Base-by-base conservation (phyloP, 2,888 invertebrate genomes). In the Cepaea hortensis region DNA sequence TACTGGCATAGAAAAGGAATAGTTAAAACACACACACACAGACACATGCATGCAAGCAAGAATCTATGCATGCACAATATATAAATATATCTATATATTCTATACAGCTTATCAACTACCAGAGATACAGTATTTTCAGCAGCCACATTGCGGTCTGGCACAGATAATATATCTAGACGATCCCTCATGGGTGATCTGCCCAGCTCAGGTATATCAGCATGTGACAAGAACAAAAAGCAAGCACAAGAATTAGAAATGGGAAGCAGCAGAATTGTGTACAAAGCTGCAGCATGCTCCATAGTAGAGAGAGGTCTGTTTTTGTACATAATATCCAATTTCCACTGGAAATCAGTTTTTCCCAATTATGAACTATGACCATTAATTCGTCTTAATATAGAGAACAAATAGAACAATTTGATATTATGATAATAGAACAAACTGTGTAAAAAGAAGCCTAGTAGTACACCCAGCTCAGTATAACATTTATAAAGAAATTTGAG, bases 41-140 rank as follows among this genome's bases (percentile, higher is more conserved):
- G 6, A 55, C 55, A 55, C 11, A 55, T 55, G 55, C 11, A 9
- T 55, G 55, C 11, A 11, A 9, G 55, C 11, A 11, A 35, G 35
- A 35, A 35, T 35, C 35, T 35, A 35, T 35, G 35, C 35, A 35
- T 35, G 35, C 35, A 35, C 35, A 35, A 35, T 55, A 55, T 55
- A 55, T 55, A 55, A 15, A 68, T 68, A 68, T 20, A n/a, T 76
- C 4, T 76, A 50, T 76, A 76, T 18, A 20, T 35, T 80, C 70
- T 20, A 23, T 5, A 65, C 85, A 91, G 91, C 87, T 91, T 91
- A 75, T 90, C 91, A 77, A 90, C 90, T 87, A 91, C 91, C 6
- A 90, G 91, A 6, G 89, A 90, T 11, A 91, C 91, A 73, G 91
- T 91, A 7, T 91, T 91, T 85, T 91, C 92, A n/a, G 90, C 91